These are phyloP conservation scores for Plusia festucae DNA, from an alignment of 2,888 invertebrate genomes.

Conservation along the genomic window DNA sequence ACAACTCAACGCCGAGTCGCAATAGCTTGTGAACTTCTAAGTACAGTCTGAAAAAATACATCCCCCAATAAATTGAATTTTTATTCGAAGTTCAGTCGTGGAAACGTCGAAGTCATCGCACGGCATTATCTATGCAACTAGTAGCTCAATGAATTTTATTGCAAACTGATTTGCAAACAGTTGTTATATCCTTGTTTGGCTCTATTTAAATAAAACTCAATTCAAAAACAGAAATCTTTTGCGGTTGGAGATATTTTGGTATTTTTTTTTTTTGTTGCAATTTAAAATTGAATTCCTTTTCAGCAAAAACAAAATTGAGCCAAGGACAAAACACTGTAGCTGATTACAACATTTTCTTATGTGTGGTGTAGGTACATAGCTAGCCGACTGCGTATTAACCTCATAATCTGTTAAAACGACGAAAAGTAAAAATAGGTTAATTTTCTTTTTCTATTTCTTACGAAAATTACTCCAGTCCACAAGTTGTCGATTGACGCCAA, in stretches of 20 bases:
- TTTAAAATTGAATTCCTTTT: slow-evolving; percentile 21
- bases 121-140: slow-evolving; percentile 58
- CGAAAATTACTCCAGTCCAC: no score
- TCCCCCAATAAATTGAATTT: slow-evolving; percentile 20
- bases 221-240: no score
- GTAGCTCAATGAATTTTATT: slow-evolving; percentile 48
- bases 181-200: slow-evolving; percentile 40
- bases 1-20: slow-evolving; percentile 13
- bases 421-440: no score
- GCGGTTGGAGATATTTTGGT: slow-evolving; percentile 21
- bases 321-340: no score
- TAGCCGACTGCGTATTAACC: no score
- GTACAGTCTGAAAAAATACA: slow-evolving; percentile 1
- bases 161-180: slow-evolving; percentile 55
- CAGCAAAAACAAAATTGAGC: no score
- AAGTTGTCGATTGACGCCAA: no score
- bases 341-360: no score
- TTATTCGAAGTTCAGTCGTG: slow-evolving; percentile 21
- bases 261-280: slow-evolving; percentile 19
- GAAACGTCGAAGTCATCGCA: slow-evolving; percentile 59
- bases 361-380: no score
- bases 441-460: no score
- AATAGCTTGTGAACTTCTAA: slow-evolving; percentile 1
- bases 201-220: slow-evolving; percentile 37
- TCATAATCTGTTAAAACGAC: no score